Base-by-base conservation (phyloP, 2,113 vertebrate species). In the Tor tambroides region DNA sequence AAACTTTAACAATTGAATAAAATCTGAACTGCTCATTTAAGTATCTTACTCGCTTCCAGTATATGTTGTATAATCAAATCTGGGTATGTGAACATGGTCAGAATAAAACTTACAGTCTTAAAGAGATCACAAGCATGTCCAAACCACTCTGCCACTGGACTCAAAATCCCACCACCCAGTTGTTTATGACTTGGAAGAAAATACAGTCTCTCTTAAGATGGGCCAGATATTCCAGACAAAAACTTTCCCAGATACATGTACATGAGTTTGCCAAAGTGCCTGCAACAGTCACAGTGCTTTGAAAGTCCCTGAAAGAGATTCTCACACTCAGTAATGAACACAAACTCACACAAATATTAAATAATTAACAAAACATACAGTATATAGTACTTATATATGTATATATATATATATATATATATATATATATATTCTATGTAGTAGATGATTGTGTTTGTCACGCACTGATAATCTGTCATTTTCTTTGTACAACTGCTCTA, bases 111-210 rank as follows among this genome's bases (percentile, higher is more conserved):
- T 74, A 74, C 41, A 76, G 41, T 49, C 41, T 49, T 8, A 78
- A 78, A 54, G 75, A 30, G 26, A 78, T 28, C 74, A 76, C 41
- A 49, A 15, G 41, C n/a, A 49, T 76, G 74, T 76, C 74, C 74
- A 76, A 54, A 77, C 75, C 75, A 54, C 75, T 43, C 23, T 75
- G n/a, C 41, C 11, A 28, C 41, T 49, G 41, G 11, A 76, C 49
- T 78, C 26, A 78, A 78, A 78, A 78, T 78, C 76, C 76, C 46
- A 78, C 49, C 28, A 56, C 46, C 28, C 49, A 54, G 28, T 56
- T 78, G 8, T 78, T 54, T 78, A 30, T 32, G 49, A 56, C 76
- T 54, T 54, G 49, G 17, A 28, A 54, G 15, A 78, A 78, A 54
- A 54, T 19, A 32, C 8, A 54, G 32, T 78, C 28, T 54, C 49